phyloP scores from a whole-genome alignment of 2,797 vertebrate species.

The Myripristis jacobus region DNA sequence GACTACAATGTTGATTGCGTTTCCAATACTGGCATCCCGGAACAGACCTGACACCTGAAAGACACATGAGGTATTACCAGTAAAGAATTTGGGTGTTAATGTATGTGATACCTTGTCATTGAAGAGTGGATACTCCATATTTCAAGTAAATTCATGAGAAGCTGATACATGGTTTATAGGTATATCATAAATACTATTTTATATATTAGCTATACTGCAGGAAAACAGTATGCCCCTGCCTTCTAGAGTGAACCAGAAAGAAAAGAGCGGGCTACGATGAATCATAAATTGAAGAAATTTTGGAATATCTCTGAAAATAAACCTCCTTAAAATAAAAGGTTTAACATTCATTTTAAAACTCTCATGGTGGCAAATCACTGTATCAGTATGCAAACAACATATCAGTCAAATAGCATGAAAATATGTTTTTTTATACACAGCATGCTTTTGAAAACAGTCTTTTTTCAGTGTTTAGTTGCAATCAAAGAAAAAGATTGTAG shows the following conservation, averaged over 20 bases:
- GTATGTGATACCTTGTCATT: not conserved
- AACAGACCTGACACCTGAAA: constrained; percentile 94
- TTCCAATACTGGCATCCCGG: constrained; percentile 95
- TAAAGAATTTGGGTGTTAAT: not conserved
- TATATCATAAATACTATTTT: not conserved
- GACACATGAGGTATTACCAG: not conserved
- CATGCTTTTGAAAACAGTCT: no score
- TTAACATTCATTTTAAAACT: no score
- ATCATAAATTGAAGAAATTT: no score
- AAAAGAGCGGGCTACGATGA: no score
- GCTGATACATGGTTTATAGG: not conserved
- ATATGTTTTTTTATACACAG: no score
- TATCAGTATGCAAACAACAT: not conserved
- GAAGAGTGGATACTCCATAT: not conserved
- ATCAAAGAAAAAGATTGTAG: not conserved
- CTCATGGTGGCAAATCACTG: not conserved
- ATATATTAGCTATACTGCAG: no score
- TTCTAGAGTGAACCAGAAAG: not conserved
- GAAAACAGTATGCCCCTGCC: no score
- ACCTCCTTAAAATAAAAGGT: no score
- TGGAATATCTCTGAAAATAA: no score
- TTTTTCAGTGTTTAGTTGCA: no score
- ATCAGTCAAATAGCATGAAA: not conserved
- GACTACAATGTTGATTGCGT: constrained; percentile 93
- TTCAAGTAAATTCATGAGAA: not conserved